phyloP scores from a whole-genome alignment of 2,888 invertebrate genomes.

The Tillus elongatus region DNA sequence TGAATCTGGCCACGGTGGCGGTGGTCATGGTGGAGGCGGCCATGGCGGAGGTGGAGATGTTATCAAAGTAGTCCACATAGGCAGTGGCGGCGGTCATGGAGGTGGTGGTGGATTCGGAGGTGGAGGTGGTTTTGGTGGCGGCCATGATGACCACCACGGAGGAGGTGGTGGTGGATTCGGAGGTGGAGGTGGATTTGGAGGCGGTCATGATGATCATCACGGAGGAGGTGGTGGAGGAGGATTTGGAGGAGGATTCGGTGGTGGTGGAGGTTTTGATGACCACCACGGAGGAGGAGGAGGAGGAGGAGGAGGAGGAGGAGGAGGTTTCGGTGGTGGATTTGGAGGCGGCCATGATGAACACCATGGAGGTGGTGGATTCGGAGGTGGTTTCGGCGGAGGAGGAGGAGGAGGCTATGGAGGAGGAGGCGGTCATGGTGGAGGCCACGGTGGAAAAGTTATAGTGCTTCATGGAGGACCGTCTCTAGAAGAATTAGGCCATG shows the following conservation, averaged over 20 bases:
- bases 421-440: conserved; percentile 6
- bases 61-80: too few relatives aligned
- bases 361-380: conserved; percentile 2
- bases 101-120: background rate
- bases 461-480: too few relatives aligned
- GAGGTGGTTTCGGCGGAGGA: background rate
- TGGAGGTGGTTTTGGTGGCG: conserved; percentile 5
- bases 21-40: background rate
- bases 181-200: background rate
- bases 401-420: background rate
- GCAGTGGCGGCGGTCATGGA: too few relatives aligned
- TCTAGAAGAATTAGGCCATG: too few relatives aligned
- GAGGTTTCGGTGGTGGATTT: too few relatives aligned
- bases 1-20: background rate
- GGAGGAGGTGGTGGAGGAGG: too few relatives aligned
- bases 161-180: too few relatives aligned
- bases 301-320: too few relatives aligned
- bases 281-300: too few relatives aligned
- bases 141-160: conserved; percentile 5
- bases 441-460: too few relatives aligned
- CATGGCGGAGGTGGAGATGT: too few relatives aligned
- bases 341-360: background rate
- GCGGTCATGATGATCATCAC: conserved; percentile 7
- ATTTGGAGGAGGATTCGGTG: background rate
- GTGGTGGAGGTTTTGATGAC: conserved; percentile 10